These are phyloP conservation scores for Lates calcarifer DNA, from an alignment of 2,113 vertebrate genomes.

Conservation along the genomic window DNA sequence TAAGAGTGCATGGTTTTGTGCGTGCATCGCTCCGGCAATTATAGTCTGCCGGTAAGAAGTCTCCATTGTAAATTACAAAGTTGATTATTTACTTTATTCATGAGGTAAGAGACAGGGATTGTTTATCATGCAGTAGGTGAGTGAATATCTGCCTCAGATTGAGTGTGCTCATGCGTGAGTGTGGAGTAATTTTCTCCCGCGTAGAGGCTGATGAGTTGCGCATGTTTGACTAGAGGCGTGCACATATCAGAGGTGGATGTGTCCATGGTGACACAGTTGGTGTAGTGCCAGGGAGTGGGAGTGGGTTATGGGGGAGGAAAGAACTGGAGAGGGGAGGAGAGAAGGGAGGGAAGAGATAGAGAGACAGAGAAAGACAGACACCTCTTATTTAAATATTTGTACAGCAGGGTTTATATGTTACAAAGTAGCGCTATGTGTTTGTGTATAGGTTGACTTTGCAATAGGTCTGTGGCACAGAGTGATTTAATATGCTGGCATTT, in stretches of 20 bases:
- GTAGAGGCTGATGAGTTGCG: conserved; percentile 58
- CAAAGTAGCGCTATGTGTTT: neutral
- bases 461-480: neutral
- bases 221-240: conserved; percentile 54
- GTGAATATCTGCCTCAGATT: conserved; percentile 43
- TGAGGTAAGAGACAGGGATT: conserved; percentile 27
- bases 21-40: neutral
- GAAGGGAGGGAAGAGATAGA: no score
- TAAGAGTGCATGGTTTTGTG: neutral
- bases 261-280: conserved; percentile 24
- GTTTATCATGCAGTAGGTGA: conserved; percentile 50
- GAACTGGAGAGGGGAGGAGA: conserved; percentile 1
- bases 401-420: neutral
- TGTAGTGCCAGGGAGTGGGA: neutral
- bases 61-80: conserved; percentile 32
- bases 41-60: conserved; percentile 4
- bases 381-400: conserved; percentile 1
- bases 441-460: neutral
- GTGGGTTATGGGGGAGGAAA: neutral
- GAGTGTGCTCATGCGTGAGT: conserved; percentile 46
- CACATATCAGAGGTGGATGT: conserved; percentile 53
- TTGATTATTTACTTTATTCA: conserved; percentile 54
- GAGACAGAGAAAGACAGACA: neutral
- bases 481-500: conserved; percentile 18
- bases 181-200: conserved; percentile 48